phyloP scores from a whole-genome alignment of 2,888 invertebrate species.

The Mimachlamys varia region DNA sequence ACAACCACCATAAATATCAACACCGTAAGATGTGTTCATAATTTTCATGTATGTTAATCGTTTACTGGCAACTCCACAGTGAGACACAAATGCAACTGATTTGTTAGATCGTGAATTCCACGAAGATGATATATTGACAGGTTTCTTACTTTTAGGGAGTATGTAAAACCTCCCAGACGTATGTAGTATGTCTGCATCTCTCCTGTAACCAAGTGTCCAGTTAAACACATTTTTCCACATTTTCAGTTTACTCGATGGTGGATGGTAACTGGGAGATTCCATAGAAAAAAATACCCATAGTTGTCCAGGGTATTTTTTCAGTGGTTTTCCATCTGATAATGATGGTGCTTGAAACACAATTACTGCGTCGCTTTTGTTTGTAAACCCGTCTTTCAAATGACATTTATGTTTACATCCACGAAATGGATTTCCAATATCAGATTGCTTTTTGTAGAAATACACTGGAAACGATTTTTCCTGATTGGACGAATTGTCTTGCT shows the following conservation, averaged over 20 bases:
- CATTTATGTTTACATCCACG: not conserved
- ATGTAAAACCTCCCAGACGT: not conserved
- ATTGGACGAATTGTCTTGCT: no score
- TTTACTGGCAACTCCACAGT: not conserved
- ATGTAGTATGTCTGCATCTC: not conserved
- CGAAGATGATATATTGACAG: not conserved
- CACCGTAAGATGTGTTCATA: not conserved
- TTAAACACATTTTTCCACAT: conserved; percentile 1
- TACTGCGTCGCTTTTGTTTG: not conserved
- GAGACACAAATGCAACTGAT: not conserved
- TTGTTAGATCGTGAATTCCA: not conserved
- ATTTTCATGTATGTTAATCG: not conserved
- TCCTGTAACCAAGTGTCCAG: not conserved
- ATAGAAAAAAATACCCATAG: not conserved
- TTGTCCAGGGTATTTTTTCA: not conserved
- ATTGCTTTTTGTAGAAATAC: not conserved
- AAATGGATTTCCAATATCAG: not conserved
- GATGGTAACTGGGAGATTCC: not conserved
- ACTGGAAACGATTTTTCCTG: not conserved
- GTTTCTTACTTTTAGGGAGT: not conserved
- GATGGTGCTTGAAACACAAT: not conserved
- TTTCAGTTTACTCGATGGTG: not conserved
- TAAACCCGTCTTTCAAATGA: not conserved
- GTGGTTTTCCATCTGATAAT: not conserved
- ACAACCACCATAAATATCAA: not conserved